Conservation (phyloP, 37 sponge, comb jelly and placozoan species). For the Oscarella lobularis region DNA sequence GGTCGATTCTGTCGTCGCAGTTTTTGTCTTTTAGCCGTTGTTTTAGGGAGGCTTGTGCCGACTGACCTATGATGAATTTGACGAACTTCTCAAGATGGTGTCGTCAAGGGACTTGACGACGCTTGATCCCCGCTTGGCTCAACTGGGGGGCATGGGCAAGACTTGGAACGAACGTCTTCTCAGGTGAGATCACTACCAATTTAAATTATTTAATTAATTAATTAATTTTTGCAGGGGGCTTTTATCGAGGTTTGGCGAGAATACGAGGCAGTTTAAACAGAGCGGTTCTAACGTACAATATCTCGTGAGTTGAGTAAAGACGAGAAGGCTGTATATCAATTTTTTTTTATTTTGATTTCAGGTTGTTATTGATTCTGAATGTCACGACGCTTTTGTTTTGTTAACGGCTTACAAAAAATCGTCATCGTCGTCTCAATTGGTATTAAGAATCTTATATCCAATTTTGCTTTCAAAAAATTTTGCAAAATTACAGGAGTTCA, state of each 20-base stretch:
- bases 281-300: too few species aligned
- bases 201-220: background rate
- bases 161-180: background rate
- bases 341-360: background rate
- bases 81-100: background rate
- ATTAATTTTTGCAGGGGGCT: too few species aligned
- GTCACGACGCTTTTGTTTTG: background rate
- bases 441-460: too few species aligned
- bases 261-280: too few species aligned
- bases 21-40: too few species aligned
- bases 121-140: background rate
- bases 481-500: constrained; percentile 2
- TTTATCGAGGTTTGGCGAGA: too few species aligned
- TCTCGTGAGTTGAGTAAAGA: too few species aligned
- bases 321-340: background rate
- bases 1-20: too few species aligned
- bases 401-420: background rate
- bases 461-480: too few species aligned
- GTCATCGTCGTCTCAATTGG: too few species aligned
- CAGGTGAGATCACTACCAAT: background rate
- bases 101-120: background rate
- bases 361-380: background rate
- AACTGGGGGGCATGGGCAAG: background rate
- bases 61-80: background rate
- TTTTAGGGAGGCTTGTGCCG: too few species aligned